phyloP scores from a whole-genome alignment of 2,888 invertebrate species.

The Coecobrya sp. region DNA sequence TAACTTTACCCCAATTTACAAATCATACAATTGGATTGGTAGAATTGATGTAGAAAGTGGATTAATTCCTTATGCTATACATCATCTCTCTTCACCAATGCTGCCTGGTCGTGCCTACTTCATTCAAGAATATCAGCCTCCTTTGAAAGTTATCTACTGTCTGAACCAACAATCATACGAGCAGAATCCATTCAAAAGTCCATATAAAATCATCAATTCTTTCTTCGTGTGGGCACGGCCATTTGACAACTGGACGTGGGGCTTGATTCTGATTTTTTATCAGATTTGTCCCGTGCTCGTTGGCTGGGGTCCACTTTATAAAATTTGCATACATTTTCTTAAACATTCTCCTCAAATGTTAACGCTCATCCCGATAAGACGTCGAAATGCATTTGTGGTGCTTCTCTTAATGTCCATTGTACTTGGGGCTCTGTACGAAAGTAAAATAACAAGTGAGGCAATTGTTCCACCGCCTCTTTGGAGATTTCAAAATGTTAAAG shows the following conservation, averaged over 20 bases:
- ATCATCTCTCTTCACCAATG: neutral
- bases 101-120: neutral
- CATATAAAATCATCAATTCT: neutral
- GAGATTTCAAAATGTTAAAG: neutral
- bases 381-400: neutral
- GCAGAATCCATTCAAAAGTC: neutral
- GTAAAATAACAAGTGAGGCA: neutral
- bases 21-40: neutral
- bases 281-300: neutral
- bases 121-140: slow-evolving; percentile 2
- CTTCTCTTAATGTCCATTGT: neutral
- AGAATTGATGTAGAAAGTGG: neutral
- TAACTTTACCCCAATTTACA: slow-evolving; percentile 30
- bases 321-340: neutral
- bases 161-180: neutral
- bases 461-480: neutral
- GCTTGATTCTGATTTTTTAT: neutral
- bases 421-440: slow-evolving; percentile 7
- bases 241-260: slow-evolving; percentile 4
- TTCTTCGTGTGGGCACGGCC: neutral
- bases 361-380: neutral
- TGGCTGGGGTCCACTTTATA: neutral
- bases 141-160: neutral
- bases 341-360: neutral
- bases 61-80: neutral